Evolutionary conservation across 2,113 vertebrate species (phyloP).

Genomic region (Nanorana parkeri): DNA sequence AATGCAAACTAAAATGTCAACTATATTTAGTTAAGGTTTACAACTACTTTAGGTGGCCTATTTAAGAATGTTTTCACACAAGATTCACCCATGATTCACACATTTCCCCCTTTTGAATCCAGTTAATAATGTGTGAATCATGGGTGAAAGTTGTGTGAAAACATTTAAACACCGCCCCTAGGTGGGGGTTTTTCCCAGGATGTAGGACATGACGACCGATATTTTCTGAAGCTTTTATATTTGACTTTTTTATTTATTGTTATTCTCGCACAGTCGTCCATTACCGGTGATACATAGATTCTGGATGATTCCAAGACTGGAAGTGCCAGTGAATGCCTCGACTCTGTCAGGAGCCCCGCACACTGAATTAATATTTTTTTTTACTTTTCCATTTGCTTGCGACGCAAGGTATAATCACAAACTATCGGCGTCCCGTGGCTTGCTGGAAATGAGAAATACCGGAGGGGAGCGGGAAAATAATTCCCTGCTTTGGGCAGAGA

Average conservation of each 20-base stretch:
- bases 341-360: conserved; percentile 63
- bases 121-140: too few relatives aligned
- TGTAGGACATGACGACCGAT: conserved; percentile 59
- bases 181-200: conserved; percentile 65
- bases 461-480: conserved; percentile 37
- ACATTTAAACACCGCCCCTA: too few relatives aligned
- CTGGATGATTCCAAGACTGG: conserved; percentile 62
- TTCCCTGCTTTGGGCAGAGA: conserved; percentile 53
- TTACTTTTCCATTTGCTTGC: conserved; percentile 63
- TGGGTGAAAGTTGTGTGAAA: too few relatives aligned
- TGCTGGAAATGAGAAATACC: conserved; percentile 59
- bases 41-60: conserved; percentile 59
- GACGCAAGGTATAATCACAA: conserved; percentile 64
- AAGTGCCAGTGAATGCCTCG: conserved; percentile 55
- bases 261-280: conserved; percentile 62
- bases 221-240: conserved; percentile 56
- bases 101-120: too few relatives aligned
- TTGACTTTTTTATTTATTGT: conserved; percentile 56
- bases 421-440: conserved; percentile 59
- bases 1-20: too few relatives aligned
- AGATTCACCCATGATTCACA: too few relatives aligned
- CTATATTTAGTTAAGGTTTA: too few relatives aligned
- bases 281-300: conserved; percentile 68
- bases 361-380: conserved; percentile 70
- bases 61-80: too few relatives aligned